Evolutionary conservation across 1,140 invertebrate species (phyloP), one percentile per base, ranked within the genome.

Genomic region (Pogonus chalceus): DNA sequence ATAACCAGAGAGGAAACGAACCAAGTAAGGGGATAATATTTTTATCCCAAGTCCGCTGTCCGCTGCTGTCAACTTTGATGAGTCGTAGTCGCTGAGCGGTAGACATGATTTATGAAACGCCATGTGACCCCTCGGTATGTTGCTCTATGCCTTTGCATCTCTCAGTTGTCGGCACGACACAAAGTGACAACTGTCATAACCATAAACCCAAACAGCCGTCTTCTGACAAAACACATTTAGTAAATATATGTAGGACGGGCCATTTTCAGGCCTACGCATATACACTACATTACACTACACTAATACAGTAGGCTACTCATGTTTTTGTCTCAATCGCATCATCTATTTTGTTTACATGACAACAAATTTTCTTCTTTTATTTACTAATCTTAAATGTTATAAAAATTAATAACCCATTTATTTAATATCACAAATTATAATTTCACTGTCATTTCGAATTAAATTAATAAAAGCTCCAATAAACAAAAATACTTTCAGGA

Each of bases 171-270:
- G 24, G 43, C 35, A 39, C 18, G 43, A 53, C 23, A 35, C 52
- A 43, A 43, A 53, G 43, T 43, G 52, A 53, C 52, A 53, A 43
- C 52, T 53, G 52, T 43, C 52, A 53, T 53, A 53, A 53, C 52
- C 52, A 47, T 53, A 37, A 53, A 23, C 4, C 52, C 23, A 18
- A 35, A 23, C 35, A 23, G 14, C 4, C 52, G 16, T 23, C 35
- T 37, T 24, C 43, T 23, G 35, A 53, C 52, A 43, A 46, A 24
- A 53, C 18, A 46, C 35, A 43, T 52, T 37, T 52, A 23, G 2
- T 47, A 53, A 23, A 53, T 43, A 53, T 23, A 46, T 24, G 20
- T 49, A 22, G 20, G 20, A 7, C 31, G 7, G 14, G 7, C 31
- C 31, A 7, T 35, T 35, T 7, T 9, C 31, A 35, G 31, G 7